These are phyloP conservation scores for Percina caprodes DNA, from an alignment of 2,113 vertebrate species.

Conservation along the genomic window DNA sequence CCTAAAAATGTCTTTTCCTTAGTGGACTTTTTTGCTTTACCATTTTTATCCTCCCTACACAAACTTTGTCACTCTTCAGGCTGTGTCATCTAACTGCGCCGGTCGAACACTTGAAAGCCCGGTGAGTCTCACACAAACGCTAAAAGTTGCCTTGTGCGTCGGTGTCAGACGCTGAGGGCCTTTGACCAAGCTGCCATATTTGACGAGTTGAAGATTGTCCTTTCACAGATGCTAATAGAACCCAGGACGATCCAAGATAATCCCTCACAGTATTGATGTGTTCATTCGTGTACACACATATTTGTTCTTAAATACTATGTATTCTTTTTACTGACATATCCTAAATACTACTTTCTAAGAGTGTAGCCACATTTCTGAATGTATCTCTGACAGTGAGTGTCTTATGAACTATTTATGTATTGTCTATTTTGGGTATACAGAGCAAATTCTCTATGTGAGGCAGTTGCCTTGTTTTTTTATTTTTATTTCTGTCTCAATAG, in stretches of 20 bases:
- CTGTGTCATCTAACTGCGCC: too few relatives aligned
- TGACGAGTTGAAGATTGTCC: background rate
- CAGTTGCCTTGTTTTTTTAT: background rate
- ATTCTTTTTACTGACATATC: slow-evolving; percentile 52
- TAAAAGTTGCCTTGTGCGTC: too few relatives aligned
- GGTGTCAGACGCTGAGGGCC: too few relatives aligned
- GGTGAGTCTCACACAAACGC: too few relatives aligned
- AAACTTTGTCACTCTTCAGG: too few relatives aligned
- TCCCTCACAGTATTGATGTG: slow-evolving; percentile 9
- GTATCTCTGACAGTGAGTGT: slow-evolving; percentile 64
- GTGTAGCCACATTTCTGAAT: slow-evolving; percentile 67
- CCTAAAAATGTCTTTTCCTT: too few relatives aligned
- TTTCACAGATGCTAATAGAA: slow-evolving; percentile 13
- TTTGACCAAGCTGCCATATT: too few relatives aligned
- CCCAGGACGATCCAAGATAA: background rate
- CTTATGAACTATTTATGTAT: slow-evolving; percentile 64
- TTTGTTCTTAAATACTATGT: slow-evolving; percentile 37
- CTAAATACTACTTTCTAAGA: slow-evolving; percentile 37
- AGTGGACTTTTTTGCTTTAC: too few relatives aligned
- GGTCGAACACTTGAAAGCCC: too few relatives aligned
- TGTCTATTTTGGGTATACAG: slow-evolving; percentile 56
- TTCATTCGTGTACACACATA: slow-evolving; percentile 1
- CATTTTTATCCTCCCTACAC: too few relatives aligned
- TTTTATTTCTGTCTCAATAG: slow-evolving; percentile 9
- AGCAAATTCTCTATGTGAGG: slow-evolving; percentile 16